Base-by-base conservation (phyloP, 2,113 vertebrate genomes). In the Clupea harengus region DNA sequence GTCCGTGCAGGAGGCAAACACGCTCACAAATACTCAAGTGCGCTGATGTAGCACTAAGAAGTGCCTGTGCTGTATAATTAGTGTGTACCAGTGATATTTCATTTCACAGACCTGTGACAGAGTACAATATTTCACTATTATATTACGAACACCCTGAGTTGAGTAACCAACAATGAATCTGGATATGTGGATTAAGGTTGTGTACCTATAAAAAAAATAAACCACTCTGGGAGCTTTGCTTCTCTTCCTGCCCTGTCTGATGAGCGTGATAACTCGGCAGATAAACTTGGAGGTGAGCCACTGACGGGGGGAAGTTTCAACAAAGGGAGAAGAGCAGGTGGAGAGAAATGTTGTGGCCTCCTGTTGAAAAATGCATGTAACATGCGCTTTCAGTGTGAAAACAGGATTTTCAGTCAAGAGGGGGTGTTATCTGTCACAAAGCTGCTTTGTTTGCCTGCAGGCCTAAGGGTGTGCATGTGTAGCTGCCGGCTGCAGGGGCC, bases 351-450 rank as follows among this genome's bases (percentile, higher is more conserved):
- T 28, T 9, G 18, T 10, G 67, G 25, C 7, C 67, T 32, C 17
- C n/a, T 52, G 54, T 81, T 78, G 52, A 87, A 83, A 81, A 15
- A 80, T 82, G 39, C 82, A 13, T 85, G 46, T 25, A 25, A 44
- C 46, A 46, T 82, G 32, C 57, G 32, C 57, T 84, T 54, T 4
- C 72, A 22, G 67, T 80, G 86, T 72, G 50, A 75, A 82, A 88
- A 87, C 84, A 86, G 85, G 75, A 83, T 64, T 67, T 84, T 28
- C 78, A 54, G 57, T 81, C 85, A 78, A 85, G 84, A 83, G 85
- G 83, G 81, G 87, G 87, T 81, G 87, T 87, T 84, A 28, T 28
- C 80, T 45, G 49, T 49, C 84, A 90, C 89, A 90, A 86, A 85
- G 82, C 47, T 83, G 82, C 89, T 86, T 87, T 90, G 89, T 90